Evolutionary conservation across 2,888 invertebrate species (phyloP), one percentile per base, ranked within the genome.

Genomic region (Lycaena phlaeas): DNA sequence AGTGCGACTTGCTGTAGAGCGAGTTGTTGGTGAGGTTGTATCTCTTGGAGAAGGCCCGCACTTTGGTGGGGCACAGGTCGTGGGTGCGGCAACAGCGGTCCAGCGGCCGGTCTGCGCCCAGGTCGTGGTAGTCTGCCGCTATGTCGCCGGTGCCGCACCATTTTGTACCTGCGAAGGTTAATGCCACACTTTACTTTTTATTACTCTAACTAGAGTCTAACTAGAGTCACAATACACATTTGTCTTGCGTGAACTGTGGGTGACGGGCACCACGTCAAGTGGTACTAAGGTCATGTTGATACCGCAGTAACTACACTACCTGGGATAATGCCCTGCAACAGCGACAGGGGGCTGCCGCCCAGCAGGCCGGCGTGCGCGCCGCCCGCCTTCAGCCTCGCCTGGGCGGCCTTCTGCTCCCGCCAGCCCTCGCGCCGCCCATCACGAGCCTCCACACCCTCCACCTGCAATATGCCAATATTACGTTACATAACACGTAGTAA

Each of bases 101-200:
- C 54, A 93, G 88, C 22, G 81, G 77, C 36, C 78, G 61, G 58
- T 90, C 92, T 0, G 87, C 85, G 27, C 97, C 97, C 49, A 96
- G 82, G 73, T 96, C 96, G 68, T 91, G 91, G 76, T 94, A 95
- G 61, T 90, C 88, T 12, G 87, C 79, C 0, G 96, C 96, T 52
- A 94, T 90, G 69, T 96, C 96, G 1, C 96, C 96, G 0, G 93
- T 91, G 11, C 96, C 96, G 62, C 96, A 97, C 95, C 95, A 95
- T 70, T 95, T 95, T 27, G 95, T 95, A 48, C 95, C 95, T 94
- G 64, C 1, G 70, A 70, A 26, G n/a, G n/a, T n/a, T n/a, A n/a
- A n/a, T n/a, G n/a, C n/a, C n/a, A n/a, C n/a, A n/a, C n/a, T n/a
- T n/a, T n/a, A n/a, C n/a, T n/a, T n/a, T n/a, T n/a, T n/a, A n/a